These are phyloP conservation scores for Rhabdomys dilectus DNA, from an alignment of 2,113 vertebrate species.

Conservation along the genomic window DNA sequence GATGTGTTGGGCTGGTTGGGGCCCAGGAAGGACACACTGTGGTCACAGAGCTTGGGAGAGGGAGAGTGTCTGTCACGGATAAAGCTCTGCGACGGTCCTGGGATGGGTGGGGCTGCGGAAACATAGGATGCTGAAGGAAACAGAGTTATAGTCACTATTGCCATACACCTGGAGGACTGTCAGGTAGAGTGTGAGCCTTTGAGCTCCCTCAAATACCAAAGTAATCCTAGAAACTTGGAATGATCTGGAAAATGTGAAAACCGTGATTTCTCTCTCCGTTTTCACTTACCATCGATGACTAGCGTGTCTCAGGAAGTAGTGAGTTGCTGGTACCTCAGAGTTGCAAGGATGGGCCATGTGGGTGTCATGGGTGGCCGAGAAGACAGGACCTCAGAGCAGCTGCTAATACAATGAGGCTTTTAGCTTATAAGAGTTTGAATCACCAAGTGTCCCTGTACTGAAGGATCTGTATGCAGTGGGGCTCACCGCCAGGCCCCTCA, in stretches of 20 bases:
- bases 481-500: neutral
- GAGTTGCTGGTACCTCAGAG: neutral
- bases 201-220: neutral
- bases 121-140: too few relatives aligned
- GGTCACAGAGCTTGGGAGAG: neutral
- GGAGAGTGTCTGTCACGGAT: neutral
- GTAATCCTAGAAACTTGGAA: neutral
- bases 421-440: neutral
- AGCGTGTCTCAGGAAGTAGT: neutral
- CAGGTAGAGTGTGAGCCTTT: neutral
- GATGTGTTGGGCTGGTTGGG: neutral
- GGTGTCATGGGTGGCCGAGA: neutral
- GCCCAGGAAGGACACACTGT: neutral
- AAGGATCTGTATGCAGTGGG: rapidly evolving
- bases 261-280: neutral
- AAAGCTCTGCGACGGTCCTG: neutral
- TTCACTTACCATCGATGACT: neutral
- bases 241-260: neutral
- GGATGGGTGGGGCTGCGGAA: neutral
- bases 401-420: neutral
- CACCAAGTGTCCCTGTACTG: neutral
- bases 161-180: neutral
- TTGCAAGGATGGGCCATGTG: neutral
- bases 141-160: rapidly evolving
- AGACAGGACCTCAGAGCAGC: neutral